Evolutionary conservation across 2,888 invertebrate species (phyloP).

Genomic region (Apodemia mormo): DNA sequence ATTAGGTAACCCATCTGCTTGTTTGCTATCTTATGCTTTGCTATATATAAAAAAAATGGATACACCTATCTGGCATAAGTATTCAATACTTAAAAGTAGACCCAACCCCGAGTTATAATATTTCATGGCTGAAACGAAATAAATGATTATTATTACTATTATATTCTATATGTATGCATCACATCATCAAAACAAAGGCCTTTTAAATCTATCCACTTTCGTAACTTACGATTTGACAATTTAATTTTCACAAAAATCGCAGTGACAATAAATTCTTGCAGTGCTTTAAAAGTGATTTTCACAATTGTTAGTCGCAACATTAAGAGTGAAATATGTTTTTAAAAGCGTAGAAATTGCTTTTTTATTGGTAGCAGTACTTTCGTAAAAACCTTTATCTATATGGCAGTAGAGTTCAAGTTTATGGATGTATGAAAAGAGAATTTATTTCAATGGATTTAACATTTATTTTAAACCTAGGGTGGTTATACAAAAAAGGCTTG

Average conservation of each 20-base stretch:
- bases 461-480: constrained; percentile 10
- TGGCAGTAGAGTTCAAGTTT: constrained; percentile 4
- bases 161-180: no score
- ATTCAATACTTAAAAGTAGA: no score
- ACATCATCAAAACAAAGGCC: not conserved
- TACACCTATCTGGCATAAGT: no score
- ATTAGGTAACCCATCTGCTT: no score
- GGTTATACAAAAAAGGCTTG: constrained; percentile 7
- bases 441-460: constrained; percentile 14
- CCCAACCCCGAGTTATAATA: no score
- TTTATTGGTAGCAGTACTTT: not conserved
- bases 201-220: not conserved
- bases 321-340: constrained; percentile 17
- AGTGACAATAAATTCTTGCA: constrained; percentile 1
- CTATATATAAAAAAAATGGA: no score
- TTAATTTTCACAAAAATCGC: constrained; percentile 10
- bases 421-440: constrained; percentile 1
- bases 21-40: no score
- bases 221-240: constrained; percentile 4
- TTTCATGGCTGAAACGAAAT: no score
- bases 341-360: constrained; percentile 16
- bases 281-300: constrained; percentile 10
- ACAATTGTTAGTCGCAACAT: constrained; percentile 16
- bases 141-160: no score
- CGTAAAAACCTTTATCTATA: constrained; percentile 9